Evolutionary conservation across 1,140 invertebrate species (phyloP), one percentile per base, ranked within the genome.

Genomic region (Catajapyx aquilonaris): DNA sequence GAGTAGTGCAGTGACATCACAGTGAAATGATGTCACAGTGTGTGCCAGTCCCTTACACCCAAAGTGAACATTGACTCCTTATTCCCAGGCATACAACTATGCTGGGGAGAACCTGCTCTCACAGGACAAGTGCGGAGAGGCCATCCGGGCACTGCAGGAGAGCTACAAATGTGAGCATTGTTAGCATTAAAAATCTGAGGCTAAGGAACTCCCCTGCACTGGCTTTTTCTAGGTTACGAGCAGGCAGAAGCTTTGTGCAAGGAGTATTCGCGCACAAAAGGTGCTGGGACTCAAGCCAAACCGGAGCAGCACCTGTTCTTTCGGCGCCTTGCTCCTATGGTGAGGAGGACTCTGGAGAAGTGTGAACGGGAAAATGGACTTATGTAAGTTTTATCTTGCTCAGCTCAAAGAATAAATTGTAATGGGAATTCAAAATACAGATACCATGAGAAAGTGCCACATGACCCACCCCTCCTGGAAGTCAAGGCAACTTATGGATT

Each of bases 361-460:
- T 76, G 73, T 54, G 65, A 75, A 44, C 51, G 74, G 43, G 76
- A 78, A 55, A 78, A 78, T 59, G 66, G 69, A 42, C 64, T 79
- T 34, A 78, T 79, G 71, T 75, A 59, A 57, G 7, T 11, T 42
- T 10, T 9, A 35, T 44, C 1, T 37, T 44, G 46, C 5, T 7
- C 15, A n/a, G 33, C 37, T 38, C 11, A 18, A 39, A 41, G 10
- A 28, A 19, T 11, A n/a, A 15, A 39, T 18, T 35, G 10, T 25
- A 10, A 17, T 10, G 18, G 10, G n/a, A 41, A 10, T 39, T 38
- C 9, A 10, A 11, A 41, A 4, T 34, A 15, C 44, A 75, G 71
- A 46, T 77, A 75, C 46, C 74, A 78, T 48, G 66, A 78, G 46
- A 70, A 65, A 48, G 57, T 76, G 44, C 68, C 73, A 1, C 59